Conservation (phyloP, 2,113 vertebrate species). For the Myiopsitta monachus region DNA sequence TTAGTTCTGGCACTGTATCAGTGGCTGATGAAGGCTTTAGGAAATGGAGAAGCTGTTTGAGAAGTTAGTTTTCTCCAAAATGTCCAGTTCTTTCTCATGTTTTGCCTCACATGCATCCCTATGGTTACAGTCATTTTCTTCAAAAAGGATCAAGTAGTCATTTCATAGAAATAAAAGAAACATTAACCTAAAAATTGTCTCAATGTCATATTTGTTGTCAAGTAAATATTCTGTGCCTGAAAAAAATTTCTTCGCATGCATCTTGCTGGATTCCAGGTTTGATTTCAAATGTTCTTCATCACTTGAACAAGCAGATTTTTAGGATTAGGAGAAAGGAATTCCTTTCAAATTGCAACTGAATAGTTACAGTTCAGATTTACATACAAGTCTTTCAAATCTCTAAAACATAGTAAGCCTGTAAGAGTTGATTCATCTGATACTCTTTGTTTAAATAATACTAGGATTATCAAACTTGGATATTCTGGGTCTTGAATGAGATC, state of each 20-base stretch:
- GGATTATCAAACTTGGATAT: neutral
- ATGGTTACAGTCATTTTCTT: neutral
- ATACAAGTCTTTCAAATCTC: neutral
- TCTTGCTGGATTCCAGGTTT: neutral
- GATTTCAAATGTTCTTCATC: neutral
- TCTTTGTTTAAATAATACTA: neutral
- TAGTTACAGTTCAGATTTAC: neutral
- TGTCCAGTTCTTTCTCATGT: neutral
- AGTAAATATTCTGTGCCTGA: neutral
- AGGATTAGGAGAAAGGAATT: neutral
- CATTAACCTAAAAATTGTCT: neutral
- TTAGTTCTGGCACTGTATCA: neutral
- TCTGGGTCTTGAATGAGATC: neutral
- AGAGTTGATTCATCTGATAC: neutral
- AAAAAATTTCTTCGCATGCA: neutral
- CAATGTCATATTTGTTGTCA: neutral
- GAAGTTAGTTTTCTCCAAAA: neutral
- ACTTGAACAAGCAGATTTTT: neutral
- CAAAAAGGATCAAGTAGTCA: neutral
- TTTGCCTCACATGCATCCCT: neutral
- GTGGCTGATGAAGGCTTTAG: neutral
- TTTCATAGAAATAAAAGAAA: neutral
- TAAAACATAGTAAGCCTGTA: neutral
- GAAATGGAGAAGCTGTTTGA: neutral
- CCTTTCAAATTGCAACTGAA: neutral